Percentiles rank a stretch among this genome's conserved stretches.
Evolutionary conservation across 2,797 vertebrate genomes (phyloP).

Genomic region (Neosilurus hyrtlii): DNA sequence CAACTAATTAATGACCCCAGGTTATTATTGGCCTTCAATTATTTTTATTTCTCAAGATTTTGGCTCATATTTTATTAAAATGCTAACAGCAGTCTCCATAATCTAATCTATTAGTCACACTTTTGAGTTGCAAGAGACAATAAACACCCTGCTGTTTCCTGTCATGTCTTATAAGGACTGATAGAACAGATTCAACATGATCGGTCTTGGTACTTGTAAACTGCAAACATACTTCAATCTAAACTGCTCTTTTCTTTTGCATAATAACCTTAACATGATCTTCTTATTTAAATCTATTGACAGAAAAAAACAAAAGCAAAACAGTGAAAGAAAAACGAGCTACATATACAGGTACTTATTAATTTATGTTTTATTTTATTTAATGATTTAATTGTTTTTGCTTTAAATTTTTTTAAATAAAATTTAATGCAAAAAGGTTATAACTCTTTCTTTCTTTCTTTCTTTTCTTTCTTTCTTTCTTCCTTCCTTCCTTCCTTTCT

Average conservation of each 20-base stretch:
- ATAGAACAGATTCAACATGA: constrained; percentile 1
- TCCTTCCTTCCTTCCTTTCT: no score
- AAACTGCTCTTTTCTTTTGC: neutral
- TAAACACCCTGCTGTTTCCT: neutral
- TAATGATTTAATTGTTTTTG: no score
- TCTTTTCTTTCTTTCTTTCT: no score
- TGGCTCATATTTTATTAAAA: constrained; percentile 2
- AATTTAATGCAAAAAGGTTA: neutral
- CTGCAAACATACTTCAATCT: neutral
- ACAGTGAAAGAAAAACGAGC: constrained; percentile 27
- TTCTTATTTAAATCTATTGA: constrained; percentile 13
- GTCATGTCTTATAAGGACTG: neutral
- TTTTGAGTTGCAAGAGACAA: neutral
- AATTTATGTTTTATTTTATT: neutral
- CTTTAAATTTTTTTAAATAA: neutral
- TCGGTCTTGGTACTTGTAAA: neutral
- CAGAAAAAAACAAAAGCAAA: constrained; percentile 39
- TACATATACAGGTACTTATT: constrained; percentile 25
- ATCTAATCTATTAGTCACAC: neutral
- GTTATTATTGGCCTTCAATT: neutral
- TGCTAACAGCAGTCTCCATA: neutral
- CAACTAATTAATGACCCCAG: neutral
- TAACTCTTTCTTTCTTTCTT: neutral
- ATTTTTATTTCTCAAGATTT: constrained; percentile 15
- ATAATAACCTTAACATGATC: neutral